These are phyloP conservation scores for Nycticryphes semicollaris DNA, from an alignment of 2,113 vertebrate species.

Conservation along the genomic window DNA sequence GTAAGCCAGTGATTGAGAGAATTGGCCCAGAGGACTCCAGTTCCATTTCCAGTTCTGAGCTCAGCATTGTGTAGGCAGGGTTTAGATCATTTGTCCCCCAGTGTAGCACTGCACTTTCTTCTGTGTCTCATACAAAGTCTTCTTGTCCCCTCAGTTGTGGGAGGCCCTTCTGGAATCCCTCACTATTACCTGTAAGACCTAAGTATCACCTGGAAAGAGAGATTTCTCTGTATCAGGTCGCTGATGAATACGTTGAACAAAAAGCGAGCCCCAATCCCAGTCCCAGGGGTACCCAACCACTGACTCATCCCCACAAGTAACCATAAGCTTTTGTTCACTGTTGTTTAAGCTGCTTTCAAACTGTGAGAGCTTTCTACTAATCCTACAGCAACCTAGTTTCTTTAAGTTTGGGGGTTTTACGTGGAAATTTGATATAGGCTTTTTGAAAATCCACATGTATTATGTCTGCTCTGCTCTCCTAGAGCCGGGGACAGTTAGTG, in stretches of 20 bases:
- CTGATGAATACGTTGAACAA: neutral
- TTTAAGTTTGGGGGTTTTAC: neutral
- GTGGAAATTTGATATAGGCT: neutral
- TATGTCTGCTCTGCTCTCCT: neutral
- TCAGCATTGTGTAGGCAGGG: neutral
- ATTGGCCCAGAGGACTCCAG: neutral
- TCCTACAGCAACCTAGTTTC: neutral
- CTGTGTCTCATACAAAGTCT: neutral
- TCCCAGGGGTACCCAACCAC: neutral
- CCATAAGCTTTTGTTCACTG: neutral
- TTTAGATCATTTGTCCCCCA: neutral
- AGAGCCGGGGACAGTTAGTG: neutral
- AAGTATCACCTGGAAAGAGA: neutral
- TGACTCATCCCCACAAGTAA: neutral
- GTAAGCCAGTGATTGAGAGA: neutral
- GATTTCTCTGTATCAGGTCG: neutral
- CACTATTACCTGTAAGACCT: neutral
- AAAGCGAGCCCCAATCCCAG: rapidly evolving
- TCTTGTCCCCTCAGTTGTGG: neutral
- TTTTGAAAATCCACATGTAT: neutral
- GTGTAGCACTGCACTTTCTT: neutral
- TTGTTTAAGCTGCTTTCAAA: neutral
- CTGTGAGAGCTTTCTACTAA: neutral
- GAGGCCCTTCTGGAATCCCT: neutral
- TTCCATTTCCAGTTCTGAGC: neutral